phyloP scores from a whole-genome alignment of 2,797 vertebrate genomes.

The Typhlichthys eigenmanni region DNA sequence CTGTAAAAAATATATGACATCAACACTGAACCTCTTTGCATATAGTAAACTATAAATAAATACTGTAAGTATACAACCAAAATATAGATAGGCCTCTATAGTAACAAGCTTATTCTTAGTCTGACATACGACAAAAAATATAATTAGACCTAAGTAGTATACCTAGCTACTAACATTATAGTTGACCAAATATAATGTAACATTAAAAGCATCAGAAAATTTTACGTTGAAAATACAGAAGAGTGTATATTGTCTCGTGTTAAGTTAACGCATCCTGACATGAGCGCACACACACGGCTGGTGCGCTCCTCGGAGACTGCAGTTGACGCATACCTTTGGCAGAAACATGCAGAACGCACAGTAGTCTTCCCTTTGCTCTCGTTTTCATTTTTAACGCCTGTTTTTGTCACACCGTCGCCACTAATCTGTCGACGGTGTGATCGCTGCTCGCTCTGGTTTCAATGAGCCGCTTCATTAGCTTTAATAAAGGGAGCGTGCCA shows the following conservation, averaged over 20 bases:
- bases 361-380: constrained; percentile 22
- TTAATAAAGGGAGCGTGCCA: constrained; percentile 72
- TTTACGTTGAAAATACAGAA: no score
- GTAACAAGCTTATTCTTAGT: no score
- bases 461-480: constrained; percentile 71
- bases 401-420: constrained; percentile 28
- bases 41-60: no score
- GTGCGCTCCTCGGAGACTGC: constrained; percentile 17
- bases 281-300: constrained; percentile 33
- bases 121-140: no score
- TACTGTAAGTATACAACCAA: no score
- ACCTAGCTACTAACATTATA: no score
- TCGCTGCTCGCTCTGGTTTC: constrained; percentile 48
- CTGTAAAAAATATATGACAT: no score
- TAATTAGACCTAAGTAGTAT: no score
- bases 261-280: constrained; percentile 33
- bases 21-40: no score
- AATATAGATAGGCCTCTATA: no score
- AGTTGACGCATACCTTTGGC: constrained; percentile 13
- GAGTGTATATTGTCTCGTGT: constrained; percentile 27
- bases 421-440: constrained; percentile 46
- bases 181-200: no score
- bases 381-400: constrained; percentile 18
- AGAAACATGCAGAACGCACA: constrained; percentile 38
- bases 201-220: no score